A percentile compares a stretch with the other conserved stretches of the same genome.
Conservation (phyloP, 2,797 vertebrate genomes). For the Distichodus sexfasciatus region DNA sequence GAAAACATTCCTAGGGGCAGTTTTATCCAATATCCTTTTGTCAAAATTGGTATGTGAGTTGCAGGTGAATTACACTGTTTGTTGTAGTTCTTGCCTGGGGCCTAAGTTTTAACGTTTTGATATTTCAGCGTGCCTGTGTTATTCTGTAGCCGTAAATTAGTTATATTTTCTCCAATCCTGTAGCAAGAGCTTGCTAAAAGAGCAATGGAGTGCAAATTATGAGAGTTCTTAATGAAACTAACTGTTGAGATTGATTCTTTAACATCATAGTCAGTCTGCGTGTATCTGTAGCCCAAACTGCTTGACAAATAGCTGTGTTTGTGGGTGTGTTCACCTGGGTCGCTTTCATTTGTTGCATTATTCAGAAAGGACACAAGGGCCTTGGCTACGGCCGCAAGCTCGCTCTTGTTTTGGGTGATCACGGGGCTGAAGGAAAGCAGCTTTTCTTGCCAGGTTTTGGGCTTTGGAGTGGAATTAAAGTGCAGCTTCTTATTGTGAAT, state of each 20-base stretch:
- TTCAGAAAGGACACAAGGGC: conserved; percentile 29
- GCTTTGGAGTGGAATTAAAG: neutral
- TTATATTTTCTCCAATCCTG: too few species aligned
- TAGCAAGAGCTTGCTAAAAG: neutral
- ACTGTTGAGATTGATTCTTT: neutral
- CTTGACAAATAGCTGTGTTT: neutral
- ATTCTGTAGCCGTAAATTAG: too few species aligned
- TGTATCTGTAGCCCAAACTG: neutral
- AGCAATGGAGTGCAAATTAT: neutral
- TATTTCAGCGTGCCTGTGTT: too few species aligned
- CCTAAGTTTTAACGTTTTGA: too few species aligned
- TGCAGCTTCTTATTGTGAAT: conserved; percentile 8
- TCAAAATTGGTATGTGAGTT: too few species aligned
- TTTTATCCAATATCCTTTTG: too few species aligned
- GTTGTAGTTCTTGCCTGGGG: too few species aligned
- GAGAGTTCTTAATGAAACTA: neutral
- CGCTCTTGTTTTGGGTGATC: conserved; percentile 16
- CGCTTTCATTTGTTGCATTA: conserved; percentile 40
- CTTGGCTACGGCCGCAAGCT: conserved; percentile 1
- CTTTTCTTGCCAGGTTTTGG: neutral
- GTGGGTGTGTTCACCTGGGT: conserved; percentile 1
- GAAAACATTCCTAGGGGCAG: too few species aligned
- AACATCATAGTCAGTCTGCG: neutral
- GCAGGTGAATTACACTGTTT: too few species aligned
- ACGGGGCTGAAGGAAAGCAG: conserved; percentile 13